A percentile compares a stretch with the other conserved stretches of the same genome.
Evolutionary conservation across 2,797 vertebrate species (phyloP).

Genomic region (Calcarius lapponicus): DNA sequence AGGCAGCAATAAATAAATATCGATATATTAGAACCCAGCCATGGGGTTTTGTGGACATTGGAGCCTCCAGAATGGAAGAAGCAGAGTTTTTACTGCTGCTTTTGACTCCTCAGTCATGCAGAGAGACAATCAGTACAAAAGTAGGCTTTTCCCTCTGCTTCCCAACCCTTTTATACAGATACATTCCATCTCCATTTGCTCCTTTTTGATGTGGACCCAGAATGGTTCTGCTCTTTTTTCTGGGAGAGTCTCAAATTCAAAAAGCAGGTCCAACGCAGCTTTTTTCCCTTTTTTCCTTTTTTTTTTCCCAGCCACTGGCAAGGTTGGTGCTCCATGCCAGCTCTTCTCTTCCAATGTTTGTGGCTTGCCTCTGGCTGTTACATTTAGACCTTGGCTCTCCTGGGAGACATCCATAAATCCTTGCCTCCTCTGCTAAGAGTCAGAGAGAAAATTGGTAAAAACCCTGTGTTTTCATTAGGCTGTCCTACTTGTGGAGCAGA

Average conservation of each 20-base stretch:
- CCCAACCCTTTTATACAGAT: neutral
- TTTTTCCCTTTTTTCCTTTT: neutral
- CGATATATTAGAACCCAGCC: neutral
- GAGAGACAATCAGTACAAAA: neutral
- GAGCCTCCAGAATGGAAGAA: neutral
- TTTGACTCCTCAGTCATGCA: neutral
- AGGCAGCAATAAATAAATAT: slow-evolving; percentile 17
- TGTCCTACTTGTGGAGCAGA: neutral
- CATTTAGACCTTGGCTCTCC: neutral
- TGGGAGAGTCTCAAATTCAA: neutral
- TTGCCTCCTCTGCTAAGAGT: neutral
- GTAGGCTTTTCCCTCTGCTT: neutral
- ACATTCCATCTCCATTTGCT: neutral
- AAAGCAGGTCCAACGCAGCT: neutral
- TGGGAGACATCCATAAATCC: neutral
- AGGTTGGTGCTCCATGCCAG: neutral
- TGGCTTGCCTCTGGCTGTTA: neutral
- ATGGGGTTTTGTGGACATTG: neutral
- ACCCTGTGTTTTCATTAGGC: neutral
- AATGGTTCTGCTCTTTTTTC: neutral
- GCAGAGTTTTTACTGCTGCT: neutral
- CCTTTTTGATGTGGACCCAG: neutral
- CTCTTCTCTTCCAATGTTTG: neutral
- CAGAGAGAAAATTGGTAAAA: neutral
- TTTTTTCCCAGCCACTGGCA: neutral